Conservation (phyloP, 2,888 invertebrate species). For the Dicranocentrus wangi region DNA sequence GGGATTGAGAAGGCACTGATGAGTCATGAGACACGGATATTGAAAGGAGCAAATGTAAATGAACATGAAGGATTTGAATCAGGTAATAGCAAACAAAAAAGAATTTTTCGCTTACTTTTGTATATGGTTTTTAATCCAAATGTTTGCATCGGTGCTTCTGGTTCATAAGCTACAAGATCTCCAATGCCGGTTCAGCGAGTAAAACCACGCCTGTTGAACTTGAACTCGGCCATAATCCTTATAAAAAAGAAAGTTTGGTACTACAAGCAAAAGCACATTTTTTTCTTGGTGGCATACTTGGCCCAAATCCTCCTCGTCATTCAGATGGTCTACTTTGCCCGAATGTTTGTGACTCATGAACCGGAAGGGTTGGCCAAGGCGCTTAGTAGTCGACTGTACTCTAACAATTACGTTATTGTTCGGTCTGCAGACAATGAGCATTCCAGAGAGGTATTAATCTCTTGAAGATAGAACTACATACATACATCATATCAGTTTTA, state of each 20-base stretch:
- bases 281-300: constrained; percentile 38
- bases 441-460: constrained; percentile 18
- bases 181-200: no score
- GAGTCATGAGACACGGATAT: constrained; percentile 9
- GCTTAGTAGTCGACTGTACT: constrained; percentile 31
- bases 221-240: constrained; percentile 8
- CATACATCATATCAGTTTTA: background rate
- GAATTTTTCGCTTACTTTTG: no score
- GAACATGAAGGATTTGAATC: constrained; percentile 38
- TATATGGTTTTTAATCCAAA: no score
- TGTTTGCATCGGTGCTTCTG: no score
- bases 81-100: no score
- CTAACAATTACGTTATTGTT: constrained; percentile 33
- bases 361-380: constrained; percentile 45
- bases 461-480: background rate
- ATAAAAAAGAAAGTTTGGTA: constrained; percentile 53
- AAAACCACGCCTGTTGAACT: constrained; percentile 22
- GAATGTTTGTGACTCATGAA: constrained; percentile 26
- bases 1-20: constrained; percentile 49
- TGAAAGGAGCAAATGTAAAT: constrained; percentile 19
- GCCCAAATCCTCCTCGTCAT: constrained; percentile 43
- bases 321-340: constrained; percentile 6
- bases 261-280: constrained; percentile 53
- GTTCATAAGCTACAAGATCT: no score
- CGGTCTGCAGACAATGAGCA: constrained; percentile 51